Conservation (phyloP, 2,888 invertebrate species). For the Byasa hedistus region DNA sequence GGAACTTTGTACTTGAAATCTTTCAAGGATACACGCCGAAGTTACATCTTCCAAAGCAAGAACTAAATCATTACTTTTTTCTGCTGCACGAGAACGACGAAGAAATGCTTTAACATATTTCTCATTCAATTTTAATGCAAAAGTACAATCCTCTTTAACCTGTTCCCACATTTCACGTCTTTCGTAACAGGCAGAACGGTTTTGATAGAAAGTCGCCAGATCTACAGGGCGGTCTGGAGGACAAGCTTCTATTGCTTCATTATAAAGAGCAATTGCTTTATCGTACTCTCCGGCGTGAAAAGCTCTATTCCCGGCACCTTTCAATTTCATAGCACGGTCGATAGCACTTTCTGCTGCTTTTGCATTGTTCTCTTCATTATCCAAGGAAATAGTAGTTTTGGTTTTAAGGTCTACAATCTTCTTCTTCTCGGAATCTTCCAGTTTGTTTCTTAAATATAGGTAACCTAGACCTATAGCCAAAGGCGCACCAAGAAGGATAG, state of each 20-base stretch:
- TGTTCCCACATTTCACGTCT: conserved; percentile 91
- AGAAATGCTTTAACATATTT: conserved; percentile 93
- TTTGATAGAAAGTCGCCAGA: conserved; percentile 95
- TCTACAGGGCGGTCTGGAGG: conserved; percentile 86
- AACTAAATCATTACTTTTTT: conserved; percentile 88
- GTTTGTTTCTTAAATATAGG: conserved; percentile 84
- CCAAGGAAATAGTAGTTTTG: conserved; percentile 82
- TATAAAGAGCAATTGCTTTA: conserved; percentile 93
- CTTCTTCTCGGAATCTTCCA: conserved; percentile 76
- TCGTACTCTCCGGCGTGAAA: conserved; percentile 93
- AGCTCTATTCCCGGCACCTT: conserved; percentile 92
- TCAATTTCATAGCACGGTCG: conserved; percentile 87
- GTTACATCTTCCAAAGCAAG: conserved; percentile 95
- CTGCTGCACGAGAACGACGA: conserved; percentile 90
- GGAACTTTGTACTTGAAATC: conserved; percentile 90
- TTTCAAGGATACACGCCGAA: conserved; percentile 93
- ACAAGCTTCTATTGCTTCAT: conserved; percentile 95
- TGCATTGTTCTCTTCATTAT: conserved; percentile 74
- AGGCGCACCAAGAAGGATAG: conserved; percentile 90
- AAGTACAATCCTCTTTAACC: conserved; percentile 92
- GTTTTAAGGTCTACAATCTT: conserved; percentile 74
- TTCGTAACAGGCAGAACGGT: conserved; percentile 96
- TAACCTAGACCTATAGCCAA: conserved; percentile 90
- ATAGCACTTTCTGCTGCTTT: conserved; percentile 80
- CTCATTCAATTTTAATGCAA: conserved; percentile 90